phyloP scores from a whole-genome alignment of 1,140 invertebrate genomes.

The Danaus plexippus region DNA sequence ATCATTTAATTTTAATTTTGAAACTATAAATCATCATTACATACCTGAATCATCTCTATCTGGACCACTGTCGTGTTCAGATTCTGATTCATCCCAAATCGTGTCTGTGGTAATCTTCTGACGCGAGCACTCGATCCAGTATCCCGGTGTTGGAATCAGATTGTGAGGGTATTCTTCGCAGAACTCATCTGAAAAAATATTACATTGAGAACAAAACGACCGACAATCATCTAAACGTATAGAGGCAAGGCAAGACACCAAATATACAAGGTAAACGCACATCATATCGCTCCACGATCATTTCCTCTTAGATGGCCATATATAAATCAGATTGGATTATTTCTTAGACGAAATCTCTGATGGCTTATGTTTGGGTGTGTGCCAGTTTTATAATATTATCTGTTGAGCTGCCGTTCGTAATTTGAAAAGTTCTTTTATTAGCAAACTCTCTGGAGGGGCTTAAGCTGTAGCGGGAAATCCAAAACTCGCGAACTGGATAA shows the following conservation, averaged over 20 bases:
- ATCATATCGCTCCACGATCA: no score
- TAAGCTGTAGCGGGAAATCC: constrained; percentile 23
- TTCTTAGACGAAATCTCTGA: not conserved
- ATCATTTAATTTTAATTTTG: no score
- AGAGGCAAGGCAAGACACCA: not conserved
- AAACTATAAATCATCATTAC: not conserved
- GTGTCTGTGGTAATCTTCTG: constrained; percentile 88
- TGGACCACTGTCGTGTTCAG: constrained; percentile 80
- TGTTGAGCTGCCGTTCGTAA: constrained; percentile 20
- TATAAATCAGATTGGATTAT: not conserved
- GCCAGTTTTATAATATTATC: constrained; percentile 16
- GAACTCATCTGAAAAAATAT: constrained; percentile 83
- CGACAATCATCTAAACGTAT: not conserved
- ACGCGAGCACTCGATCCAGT: constrained; percentile 95
- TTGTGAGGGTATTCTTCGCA: constrained; percentile 94
- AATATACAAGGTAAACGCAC: not conserved
- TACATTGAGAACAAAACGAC: constrained; percentile 1
- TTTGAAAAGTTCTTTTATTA: constrained; percentile 30
- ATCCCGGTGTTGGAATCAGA: constrained; percentile 90
- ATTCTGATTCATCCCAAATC: constrained; percentile 90
- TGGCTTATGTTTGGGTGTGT: not conserved
- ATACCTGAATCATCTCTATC: constrained; percentile 72
- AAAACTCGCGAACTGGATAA: constrained; percentile 24
- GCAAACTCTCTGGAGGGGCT: constrained; percentile 19
- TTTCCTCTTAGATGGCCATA: not conserved